Evolutionary conservation across 2,113 vertebrate species (phyloP).

Genomic region (Motacilla alba): DNA sequence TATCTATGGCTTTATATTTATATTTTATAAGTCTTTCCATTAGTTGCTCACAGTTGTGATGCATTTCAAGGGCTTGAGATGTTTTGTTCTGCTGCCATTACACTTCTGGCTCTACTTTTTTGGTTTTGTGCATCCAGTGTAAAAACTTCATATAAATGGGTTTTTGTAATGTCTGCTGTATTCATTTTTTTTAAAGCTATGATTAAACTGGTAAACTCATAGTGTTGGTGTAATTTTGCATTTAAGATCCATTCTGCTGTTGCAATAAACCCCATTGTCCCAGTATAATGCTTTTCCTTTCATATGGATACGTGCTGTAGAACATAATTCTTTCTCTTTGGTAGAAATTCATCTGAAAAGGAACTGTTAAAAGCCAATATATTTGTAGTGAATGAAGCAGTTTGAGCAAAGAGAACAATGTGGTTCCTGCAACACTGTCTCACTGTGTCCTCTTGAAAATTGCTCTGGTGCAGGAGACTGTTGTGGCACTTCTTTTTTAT

Average conservation of each 20-base stretch:
- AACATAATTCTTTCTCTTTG: not conserved
- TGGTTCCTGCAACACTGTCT: not conserved
- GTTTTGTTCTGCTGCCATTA: not conserved
- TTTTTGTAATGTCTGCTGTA: not conserved
- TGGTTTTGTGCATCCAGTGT: not conserved
- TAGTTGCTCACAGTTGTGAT: not conserved
- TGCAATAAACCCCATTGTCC: not conserved
- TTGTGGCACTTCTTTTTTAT: slow-evolving; percentile 14
- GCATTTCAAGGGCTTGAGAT: not conserved
- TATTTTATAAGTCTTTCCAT: not conserved
- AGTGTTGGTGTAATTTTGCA: not conserved
- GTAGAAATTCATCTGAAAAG: not conserved
- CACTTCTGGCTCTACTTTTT: not conserved
- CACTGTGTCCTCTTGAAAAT: not conserved
- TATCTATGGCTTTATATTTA: not conserved
- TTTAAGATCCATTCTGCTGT: not conserved
- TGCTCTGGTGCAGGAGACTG: not conserved
- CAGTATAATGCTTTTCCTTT: not conserved
- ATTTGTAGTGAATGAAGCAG: not conserved
- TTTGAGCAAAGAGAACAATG: not conserved
- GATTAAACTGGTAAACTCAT: not conserved
- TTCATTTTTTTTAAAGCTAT: not conserved
- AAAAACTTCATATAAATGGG: not conserved
- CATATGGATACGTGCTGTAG: not conserved
- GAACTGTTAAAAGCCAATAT: not conserved